Conservation (phyloP, 35 echinoderm and acorn worm species). For the Holothuria glaberrima region DNA sequence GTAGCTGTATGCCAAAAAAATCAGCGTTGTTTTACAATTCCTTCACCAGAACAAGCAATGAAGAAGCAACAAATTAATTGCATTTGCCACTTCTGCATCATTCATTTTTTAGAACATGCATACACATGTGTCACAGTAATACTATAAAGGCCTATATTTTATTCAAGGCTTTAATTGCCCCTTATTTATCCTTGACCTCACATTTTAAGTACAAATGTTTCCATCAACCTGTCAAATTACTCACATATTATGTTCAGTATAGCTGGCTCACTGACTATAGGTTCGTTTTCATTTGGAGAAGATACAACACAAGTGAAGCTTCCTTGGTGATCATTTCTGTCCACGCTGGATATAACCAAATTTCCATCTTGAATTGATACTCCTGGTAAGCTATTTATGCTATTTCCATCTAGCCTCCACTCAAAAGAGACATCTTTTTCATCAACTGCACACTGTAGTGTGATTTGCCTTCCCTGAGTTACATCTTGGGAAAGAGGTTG, state of each 20-base stretch:
- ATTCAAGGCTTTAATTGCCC: too few species aligned
- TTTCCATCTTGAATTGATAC: conserved; percentile 13
- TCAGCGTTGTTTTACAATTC: too few species aligned
- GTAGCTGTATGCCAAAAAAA: too few species aligned
- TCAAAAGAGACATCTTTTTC: conserved; percentile 30
- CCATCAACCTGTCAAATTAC: neutral
- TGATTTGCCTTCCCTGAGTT: neutral
- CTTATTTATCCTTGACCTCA: too few species aligned
- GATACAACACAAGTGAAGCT: conserved; percentile 1
- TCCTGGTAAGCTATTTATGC: conserved; percentile 25
- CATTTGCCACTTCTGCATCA: too few species aligned
- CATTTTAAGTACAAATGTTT: neutral
- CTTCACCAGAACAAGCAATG: too few species aligned
- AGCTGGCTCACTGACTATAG: conserved; percentile 21
- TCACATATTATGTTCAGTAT: conserved; percentile 8
- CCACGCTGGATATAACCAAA: conserved; percentile 17
- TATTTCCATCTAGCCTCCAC: conserved; percentile 17
- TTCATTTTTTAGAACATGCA: too few species aligned
- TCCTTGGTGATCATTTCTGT: neutral
- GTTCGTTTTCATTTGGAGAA: conserved; percentile 19
- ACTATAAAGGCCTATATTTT: too few species aligned
- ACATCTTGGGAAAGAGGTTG: conserved; percentile 12
- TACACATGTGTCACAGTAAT: too few species aligned
- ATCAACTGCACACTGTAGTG: conserved; percentile 30
- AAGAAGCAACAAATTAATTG: too few species aligned